phyloP scores from a whole-genome alignment of 2,113 vertebrate species.

The Chlorocebus sabaeus region DNA sequence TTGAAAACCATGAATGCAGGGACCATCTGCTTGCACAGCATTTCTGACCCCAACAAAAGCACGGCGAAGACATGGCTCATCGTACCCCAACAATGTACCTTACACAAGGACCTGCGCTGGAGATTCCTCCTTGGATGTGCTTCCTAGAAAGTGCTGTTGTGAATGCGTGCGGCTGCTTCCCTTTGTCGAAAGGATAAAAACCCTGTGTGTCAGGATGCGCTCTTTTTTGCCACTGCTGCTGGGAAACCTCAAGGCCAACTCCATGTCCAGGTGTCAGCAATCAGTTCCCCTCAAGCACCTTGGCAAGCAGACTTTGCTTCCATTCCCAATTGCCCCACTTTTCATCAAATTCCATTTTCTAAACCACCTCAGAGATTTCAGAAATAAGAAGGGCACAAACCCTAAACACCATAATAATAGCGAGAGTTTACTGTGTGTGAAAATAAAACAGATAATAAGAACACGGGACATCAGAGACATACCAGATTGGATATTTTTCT shows the following conservation, averaged over 20 bases:
- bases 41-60: conserved; percentile 12
- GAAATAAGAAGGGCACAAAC: not conserved
- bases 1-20: not conserved
- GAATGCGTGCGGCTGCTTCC: not conserved
- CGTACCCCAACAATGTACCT: not conserved
- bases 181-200: conserved; percentile 33
- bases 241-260: not conserved
- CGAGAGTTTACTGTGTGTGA: not conserved
- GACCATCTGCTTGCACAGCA: not conserved
- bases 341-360: not conserved
- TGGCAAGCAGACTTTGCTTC: not conserved
- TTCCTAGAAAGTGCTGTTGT: conserved; percentile 1
- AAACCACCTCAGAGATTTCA: not conserved
- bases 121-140: not conserved
- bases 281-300: not conserved
- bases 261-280: not conserved
- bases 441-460: conserved; percentile 25
- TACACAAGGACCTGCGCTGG: not conserved
- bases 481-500: not conserved
- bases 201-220: fast-evolving
- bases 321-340: not conserved
- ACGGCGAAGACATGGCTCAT: not conserved
- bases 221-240: not conserved
- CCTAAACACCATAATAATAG: not conserved
- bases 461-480: not conserved